Evolutionary conservation across 2,888 invertebrate species (phyloP).

Genomic region (Cheilosia variabilis): DNA sequence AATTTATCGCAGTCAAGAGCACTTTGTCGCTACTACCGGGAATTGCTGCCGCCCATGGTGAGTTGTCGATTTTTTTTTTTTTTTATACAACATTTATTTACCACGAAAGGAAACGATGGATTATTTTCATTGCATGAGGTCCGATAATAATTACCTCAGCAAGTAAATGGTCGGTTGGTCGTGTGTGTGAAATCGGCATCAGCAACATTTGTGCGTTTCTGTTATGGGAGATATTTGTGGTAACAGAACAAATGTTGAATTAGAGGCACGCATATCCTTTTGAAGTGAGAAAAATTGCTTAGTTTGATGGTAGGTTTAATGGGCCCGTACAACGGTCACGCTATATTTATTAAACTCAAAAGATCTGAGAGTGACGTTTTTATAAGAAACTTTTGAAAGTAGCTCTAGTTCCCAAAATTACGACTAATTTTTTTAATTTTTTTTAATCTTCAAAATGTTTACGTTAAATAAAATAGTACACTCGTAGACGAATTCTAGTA

Average conservation of each 20-base stretch:
- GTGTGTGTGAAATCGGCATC: neutral
- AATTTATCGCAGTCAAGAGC: slow-evolving; percentile 45
- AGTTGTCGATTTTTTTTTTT: slow-evolving; percentile 20
- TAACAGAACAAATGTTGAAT: slow-evolving; percentile 15
- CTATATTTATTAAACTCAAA: slow-evolving; percentile 9
- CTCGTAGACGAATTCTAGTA: too few species aligned
- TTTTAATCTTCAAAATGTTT: too few species aligned
- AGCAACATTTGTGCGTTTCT: neutral
- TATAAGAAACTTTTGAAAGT: too few species aligned
- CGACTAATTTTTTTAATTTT: too few species aligned
- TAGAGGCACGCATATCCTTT: slow-evolving; percentile 35
- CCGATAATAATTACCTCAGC: slow-evolving; percentile 38
- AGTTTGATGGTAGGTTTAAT: slow-evolving; percentile 25
- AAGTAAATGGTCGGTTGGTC: slow-evolving; percentile 6
- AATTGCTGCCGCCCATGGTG: slow-evolving; percentile 9
- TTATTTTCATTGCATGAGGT: slow-evolving; percentile 59
- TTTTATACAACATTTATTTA: slow-evolving; percentile 6
- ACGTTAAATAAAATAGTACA: too few species aligned
- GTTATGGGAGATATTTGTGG: slow-evolving; percentile 22
- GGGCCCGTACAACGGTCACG: slow-evolving; percentile 13
- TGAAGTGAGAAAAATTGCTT: slow-evolving; percentile 35
- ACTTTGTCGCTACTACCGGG: slow-evolving; percentile 38
- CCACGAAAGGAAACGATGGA: slow-evolving; percentile 19
- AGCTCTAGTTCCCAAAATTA: too few species aligned
- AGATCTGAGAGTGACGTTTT: too few species aligned